phyloP scores from a whole-genome alignment of 2,888 invertebrate genomes.

The Prionchulus punctatus region DNA sequence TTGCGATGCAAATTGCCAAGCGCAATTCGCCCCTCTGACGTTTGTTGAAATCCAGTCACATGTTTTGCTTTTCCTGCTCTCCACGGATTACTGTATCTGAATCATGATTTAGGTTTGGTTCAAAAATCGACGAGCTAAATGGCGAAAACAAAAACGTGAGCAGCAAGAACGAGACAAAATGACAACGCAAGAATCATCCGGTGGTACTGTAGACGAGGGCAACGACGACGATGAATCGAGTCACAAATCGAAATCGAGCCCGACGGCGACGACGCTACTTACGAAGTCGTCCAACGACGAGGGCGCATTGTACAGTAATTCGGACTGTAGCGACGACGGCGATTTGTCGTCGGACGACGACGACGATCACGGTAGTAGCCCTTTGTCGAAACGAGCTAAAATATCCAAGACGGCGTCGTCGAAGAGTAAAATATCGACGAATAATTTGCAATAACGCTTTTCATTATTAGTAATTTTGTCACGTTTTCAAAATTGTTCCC shows the following conservation, averaged over 20 bases:
- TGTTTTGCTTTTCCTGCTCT: neutral
- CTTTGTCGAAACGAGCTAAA: neutral
- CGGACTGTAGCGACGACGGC: neutral
- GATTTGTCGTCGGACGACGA: neutral
- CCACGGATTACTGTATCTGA: too few relatives aligned
- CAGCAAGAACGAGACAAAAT: slow-evolving; percentile 1
- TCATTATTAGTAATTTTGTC: too few relatives aligned
- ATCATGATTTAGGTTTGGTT: slow-evolving; percentile 31
- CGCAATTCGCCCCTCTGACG: neutral
- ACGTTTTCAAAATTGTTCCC: too few relatives aligned
- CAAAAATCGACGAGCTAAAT: slow-evolving; percentile 28
- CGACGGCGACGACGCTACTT: neutral
- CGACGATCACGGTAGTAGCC: neutral
- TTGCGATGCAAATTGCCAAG: neutral
- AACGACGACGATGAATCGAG: neutral
- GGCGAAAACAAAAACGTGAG: slow-evolving; percentile 21
- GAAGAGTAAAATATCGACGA: neutral
- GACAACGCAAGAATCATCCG: too few relatives aligned
- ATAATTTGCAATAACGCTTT: too few relatives aligned
- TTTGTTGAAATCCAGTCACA: neutral
- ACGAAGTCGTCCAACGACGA: neutral
- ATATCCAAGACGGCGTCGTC: neutral
- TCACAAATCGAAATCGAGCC: neutral
- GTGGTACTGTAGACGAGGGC: too few relatives aligned
- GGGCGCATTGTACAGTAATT: neutral